Base-by-base conservation (phyloP, 1,140 invertebrate genomes). In the Rhagoletis pomonella region DNA sequence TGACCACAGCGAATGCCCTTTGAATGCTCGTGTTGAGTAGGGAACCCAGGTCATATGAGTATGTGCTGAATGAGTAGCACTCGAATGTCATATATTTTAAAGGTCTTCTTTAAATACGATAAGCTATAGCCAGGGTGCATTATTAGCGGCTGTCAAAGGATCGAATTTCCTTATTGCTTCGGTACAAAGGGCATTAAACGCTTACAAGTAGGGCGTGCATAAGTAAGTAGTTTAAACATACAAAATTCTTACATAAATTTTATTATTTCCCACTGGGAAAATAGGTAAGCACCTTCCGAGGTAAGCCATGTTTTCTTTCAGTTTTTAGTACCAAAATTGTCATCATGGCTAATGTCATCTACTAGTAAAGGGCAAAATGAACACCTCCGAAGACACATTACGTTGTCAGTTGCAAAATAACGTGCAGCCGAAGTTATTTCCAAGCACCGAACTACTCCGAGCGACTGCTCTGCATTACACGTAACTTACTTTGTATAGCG, bases 101-200 rank as follows among this genome's bases (percentile, higher is more conserved):
- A 81, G 73, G 73, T 81, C 73, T 81, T 81, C 47, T 3, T 81
- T 3, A 81, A 81, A 81, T n/a, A n/a, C 73, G 73, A 58, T 81
- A 58, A 58, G 73, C 73, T 9, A 50, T 17, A 19, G 5, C 47
- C 17, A 29, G 73, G 73, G 73, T 81, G 73, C 73, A 81, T 55
- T n/a, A 81, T 81, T 10, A 81, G 14, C 19, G 73, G n/a, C 73
- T 14, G 47, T 9, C 47, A 29, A 81, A 81, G 73, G 73, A 55
- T 81, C 73, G 47, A 10, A 81, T 81, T 81, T 81, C 73, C 73
- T 81, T 81, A 81, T 81, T 81, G 73, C 47, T 81, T n/a, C 7
- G n/a, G 73, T n/a, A 17, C 47, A 81, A 81, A 81, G 47, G 50
- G 73, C 19, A 81, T 3, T n/a, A 62, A 62, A n/a, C 60, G 17